Evolutionary conservation across 2,113 vertebrate species (phyloP), one percentile per base, ranked within the genome.

Genomic region (Macroglossus sobrinus): DNA sequence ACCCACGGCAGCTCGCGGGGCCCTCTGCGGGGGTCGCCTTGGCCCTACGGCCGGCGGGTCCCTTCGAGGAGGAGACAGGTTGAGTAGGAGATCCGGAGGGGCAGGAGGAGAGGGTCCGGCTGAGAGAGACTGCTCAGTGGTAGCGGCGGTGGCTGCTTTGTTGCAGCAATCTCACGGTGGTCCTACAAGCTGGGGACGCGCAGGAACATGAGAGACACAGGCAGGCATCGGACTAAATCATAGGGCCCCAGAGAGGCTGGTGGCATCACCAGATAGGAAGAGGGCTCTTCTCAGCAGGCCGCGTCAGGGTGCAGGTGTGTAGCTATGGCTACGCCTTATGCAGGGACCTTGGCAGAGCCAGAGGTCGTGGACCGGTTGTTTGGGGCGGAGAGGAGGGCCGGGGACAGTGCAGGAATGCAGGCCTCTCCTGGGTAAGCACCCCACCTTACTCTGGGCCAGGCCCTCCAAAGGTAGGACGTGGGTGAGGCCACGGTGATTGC

Each of bases 391-490:
- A 91, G 68, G 47, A 1, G 7, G 33, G 38, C 16, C 19, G 21
- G 9, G 3, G 15, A 35, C 38, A 14, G 15, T 16, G 35, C 30
- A 30, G 64, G 72, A 88, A 80, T 16, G 53, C 90, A n/a, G 78
- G 69, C 92, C 76, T 21, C n/a, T n/a, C 24, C 28, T 1, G 2
- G 45, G 43, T 53, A 18, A 33, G 71, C 1, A 8, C 28, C 40
- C 87, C 90, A 91, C 94, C 69, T 97, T 43, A 55, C 53, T 85
- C 74, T 19, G 7, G 4, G 33, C 74, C 40, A 43, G 76, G 38
- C 72, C n/a, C 71, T 93, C 66, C 71, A 57, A 95, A 95, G 91
- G 85, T 96, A 97, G 91, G 92, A 71, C 47, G 21, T 88, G 88
- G 84, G 81, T 86, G 91, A 94, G 92, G 92, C 59, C 13, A 10